Evolutionary conservation across 1,140 invertebrate species (phyloP).

Genomic region (Copidosoma floridanum): DNA sequence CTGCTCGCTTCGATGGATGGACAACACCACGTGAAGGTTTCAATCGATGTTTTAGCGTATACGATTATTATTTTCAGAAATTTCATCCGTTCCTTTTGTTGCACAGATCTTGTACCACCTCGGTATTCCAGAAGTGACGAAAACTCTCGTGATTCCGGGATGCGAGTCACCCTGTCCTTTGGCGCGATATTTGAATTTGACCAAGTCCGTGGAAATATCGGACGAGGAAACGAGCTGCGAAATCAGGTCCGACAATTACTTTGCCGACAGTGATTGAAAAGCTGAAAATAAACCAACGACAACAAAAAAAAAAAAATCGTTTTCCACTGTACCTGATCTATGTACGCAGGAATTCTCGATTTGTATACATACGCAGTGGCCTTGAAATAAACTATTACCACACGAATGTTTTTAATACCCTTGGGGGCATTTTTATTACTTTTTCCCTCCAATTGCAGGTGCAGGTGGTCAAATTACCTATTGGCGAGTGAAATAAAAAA

Average conservation of each 20-base stretch:
- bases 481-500: too few relatives aligned
- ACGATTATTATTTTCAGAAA: background rate
- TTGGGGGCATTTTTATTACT: too few relatives aligned
- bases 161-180: slow-evolving; percentile 2
- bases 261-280: background rate
- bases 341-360: too few relatives aligned
- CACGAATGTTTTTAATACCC: too few relatives aligned
- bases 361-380: too few relatives aligned
- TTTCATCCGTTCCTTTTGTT: background rate
- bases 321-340: too few relatives aligned
- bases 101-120: slow-evolving; percentile 6
- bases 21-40: slow-evolving; percentile 9
- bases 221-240: slow-evolving; percentile 7
- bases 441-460: too few relatives aligned
- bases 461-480: too few relatives aligned
- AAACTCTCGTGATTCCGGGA: background rate
- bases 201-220: background rate
- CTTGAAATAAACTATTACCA: too few relatives aligned
- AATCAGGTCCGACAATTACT: background rate
- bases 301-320: too few relatives aligned
- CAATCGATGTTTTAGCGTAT: background rate
- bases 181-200: background rate
- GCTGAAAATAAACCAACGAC: too few relatives aligned
- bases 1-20: background rate
- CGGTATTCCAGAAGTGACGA: slow-evolving; percentile 1